Base-by-base conservation (phyloP, 1,140 invertebrate species). In the Drosophila insularis region DNA sequence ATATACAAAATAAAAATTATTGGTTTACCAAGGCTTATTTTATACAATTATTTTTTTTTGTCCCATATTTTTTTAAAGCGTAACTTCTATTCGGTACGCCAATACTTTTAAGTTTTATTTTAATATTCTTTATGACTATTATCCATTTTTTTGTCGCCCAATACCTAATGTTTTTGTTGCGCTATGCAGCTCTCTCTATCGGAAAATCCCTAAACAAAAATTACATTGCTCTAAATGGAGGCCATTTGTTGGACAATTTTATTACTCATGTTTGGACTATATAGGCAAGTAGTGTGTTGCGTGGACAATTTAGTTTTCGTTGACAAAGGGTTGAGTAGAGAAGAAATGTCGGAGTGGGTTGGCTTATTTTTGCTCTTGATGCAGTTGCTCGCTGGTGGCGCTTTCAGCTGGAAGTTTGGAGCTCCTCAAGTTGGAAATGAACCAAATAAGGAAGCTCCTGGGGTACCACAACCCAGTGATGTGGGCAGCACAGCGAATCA, bases 191-290 rank as follows among this genome's bases (percentile, higher is more conserved):
- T 58, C 43, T 46, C 43, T 35, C 27, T 27, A 27, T 27, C 31
- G 84, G 85, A 80, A 84, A 89, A 78, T 78, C 80, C 84, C 84
- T 87, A 72, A 76, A 61, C 56, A 50, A 53, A 63, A 23, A 32
- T 35, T 35, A 39, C n/a, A 58, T n/a, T 31, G 23, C 64, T 58
- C 8, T 3, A 58, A 64, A 64, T 53, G 77, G 63, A 82, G 71
- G 74, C 68, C 85, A 74, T 71, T 78, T 63, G 61, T 61, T 43
- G 39, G 50, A 61, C 67, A 78, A 84, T 84, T 50, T 84, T 71
- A 78, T 63, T 67, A 31, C n/a, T 61, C 35, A 56, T 27, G 31
- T 56, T 68, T 67, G 54, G 72, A 13, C 80, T 87, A 89, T 87
- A 89, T 89, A 89, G 80, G 53, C 58, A 61, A 59, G 50, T 55